A percentile compares a stretch with the other conserved stretches of the same genome.
phyloP scores from a whole-genome alignment of 2,888 invertebrate genomes.

The Cephus spinipes region DNA sequence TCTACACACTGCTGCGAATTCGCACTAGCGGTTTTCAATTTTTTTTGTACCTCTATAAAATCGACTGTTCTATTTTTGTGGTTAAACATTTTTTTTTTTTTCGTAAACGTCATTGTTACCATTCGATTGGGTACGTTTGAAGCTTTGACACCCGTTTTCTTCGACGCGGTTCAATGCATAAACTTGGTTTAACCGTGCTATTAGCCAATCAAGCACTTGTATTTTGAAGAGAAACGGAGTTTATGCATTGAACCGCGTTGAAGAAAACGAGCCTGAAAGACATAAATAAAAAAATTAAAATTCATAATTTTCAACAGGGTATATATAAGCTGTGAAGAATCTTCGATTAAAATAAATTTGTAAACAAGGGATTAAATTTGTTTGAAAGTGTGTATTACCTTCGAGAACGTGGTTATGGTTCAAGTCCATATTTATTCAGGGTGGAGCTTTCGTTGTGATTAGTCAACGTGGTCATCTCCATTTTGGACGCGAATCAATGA shows the following conservation, averaged over 20 bases:
- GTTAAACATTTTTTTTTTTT: not conserved
- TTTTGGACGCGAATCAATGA: not conserved
- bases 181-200: too few relatives aligned
- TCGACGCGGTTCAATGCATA: too few relatives aligned
- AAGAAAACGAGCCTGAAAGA: not conserved
- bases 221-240: too few relatives aligned
- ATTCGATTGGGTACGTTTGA: not conserved
- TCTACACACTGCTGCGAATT: not conserved
- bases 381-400: not conserved
- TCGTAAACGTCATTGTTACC: not conserved
- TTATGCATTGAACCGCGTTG: too few relatives aligned
- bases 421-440: not conserved
- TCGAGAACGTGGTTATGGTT: not conserved
- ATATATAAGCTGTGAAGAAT: not conserved
- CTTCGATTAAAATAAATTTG: not conserved
- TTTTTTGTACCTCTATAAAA: not conserved
- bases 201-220: too few relatives aligned
- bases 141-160: not conserved
- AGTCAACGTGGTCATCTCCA: not conserved
- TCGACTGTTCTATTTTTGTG: not conserved
- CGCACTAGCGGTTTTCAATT: not conserved
- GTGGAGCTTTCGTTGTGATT: not conserved
- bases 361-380: not conserved
- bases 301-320: too few relatives aligned
- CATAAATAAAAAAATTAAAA: not conserved